Percentiles rank a stretch among this genome's conserved stretches.
phyloP scores from a whole-genome alignment of 1,140 invertebrate genomes.

The Tetramorium simillimum region DNA sequence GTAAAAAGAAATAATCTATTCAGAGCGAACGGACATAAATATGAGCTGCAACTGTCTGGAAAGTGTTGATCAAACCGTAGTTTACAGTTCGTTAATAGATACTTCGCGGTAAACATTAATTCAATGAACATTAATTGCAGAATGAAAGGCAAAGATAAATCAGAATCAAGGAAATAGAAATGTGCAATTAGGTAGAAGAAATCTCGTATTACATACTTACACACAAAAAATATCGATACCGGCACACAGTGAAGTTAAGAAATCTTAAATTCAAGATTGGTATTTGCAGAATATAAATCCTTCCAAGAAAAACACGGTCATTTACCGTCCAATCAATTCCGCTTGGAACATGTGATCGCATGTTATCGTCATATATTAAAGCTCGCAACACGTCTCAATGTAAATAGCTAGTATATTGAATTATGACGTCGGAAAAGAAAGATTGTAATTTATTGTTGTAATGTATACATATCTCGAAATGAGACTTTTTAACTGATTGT shows the following conservation, averaged over 20 bases:
- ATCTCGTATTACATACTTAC: background rate
- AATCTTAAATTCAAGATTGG: background rate
- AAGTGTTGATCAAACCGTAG: constrained; percentile 8
- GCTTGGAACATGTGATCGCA: constrained; percentile 12
- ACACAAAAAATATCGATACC: background rate
- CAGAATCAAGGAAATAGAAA: background rate
- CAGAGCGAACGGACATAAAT: background rate
- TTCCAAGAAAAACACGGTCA: background rate
- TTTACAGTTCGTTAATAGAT: background rate
- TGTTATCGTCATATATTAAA: constrained; percentile 4
- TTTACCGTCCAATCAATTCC: constrained; percentile 15
- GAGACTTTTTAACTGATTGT: background rate
- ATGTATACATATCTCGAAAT: background rate
- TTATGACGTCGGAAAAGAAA: background rate
- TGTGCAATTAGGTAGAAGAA: constrained; percentile 11
- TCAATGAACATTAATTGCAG: constrained; percentile 10
- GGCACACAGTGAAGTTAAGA: background rate
- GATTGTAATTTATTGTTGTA: background rate
- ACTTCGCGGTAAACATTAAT: background rate
- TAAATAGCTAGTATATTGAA: constrained; percentile 16
- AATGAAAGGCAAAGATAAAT: background rate
- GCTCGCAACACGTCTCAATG: background rate
- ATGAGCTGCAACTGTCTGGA: background rate
- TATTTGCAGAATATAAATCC: constrained; percentile 27
- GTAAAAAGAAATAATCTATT: background rate